A percentile compares a stretch with the other conserved stretches of the same genome.
Evolutionary conservation across 2,888 invertebrate species (phyloP).

Genomic region (Vesta saturnalis): DNA sequence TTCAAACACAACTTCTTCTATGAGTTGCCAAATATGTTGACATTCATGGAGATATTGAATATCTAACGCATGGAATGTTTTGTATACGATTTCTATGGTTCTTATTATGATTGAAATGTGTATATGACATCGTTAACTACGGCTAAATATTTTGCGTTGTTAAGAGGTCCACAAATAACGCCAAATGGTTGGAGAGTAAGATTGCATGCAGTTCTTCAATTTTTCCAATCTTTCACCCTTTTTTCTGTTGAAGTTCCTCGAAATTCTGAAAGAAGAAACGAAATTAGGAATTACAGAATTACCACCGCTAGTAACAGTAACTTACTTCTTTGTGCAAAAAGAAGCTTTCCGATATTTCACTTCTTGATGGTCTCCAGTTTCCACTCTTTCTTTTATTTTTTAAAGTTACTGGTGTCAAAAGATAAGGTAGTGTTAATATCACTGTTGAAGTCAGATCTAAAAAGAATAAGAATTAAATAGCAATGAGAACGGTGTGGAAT

Average conservation of each 20-base stretch:
- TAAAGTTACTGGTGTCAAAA: not conserved
- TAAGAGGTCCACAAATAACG: constrained; percentile 1
- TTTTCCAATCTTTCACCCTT: not conserved
- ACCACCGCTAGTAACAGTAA: not conserved
- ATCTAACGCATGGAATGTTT: constrained; percentile 6
- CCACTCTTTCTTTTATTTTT: not conserved
- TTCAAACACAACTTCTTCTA: constrained; percentile 3
- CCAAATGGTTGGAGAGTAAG: constrained; percentile 1
- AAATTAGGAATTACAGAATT: constrained; percentile 4
- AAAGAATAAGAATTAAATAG: no score
- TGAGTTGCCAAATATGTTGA: constrained; percentile 1
- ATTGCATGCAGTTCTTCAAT: not conserved
- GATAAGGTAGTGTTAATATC: not conserved
- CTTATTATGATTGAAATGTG: constrained; percentile 1
- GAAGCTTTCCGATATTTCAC: not conserved
- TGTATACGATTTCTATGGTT: not conserved
- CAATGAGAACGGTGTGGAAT: no score
- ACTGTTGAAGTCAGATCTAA: no score
- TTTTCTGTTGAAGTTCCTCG: not conserved
- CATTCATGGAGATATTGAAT: constrained; percentile 3
- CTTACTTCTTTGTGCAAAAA: not conserved
- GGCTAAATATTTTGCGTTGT: constrained; percentile 1
- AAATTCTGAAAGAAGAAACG: not conserved
- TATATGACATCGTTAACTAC: constrained; percentile 3
- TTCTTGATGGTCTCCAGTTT: not conserved